Percentiles rank a stretch among this genome's conserved stretches.
Conservation (phyloP, 2,888 invertebrate species). For the Lasiommata megera region DNA sequence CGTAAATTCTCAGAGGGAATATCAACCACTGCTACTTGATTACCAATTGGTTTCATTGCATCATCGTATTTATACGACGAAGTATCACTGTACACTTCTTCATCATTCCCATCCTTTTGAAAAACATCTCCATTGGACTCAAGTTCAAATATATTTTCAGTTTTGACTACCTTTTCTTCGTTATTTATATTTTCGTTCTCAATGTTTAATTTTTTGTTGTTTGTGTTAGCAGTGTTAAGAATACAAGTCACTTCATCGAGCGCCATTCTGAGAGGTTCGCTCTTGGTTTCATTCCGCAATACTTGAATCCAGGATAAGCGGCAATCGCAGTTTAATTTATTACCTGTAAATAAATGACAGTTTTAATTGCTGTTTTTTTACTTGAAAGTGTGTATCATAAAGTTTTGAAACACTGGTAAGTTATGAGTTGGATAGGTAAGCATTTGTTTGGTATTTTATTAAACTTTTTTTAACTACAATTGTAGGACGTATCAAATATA, state of each 20-base stretch:
- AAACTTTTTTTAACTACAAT: no score
- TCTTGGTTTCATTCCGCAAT: constrained; percentile 87
- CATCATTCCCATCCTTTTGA: constrained; percentile 49
- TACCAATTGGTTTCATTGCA: constrained; percentile 47
- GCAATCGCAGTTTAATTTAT: constrained; percentile 90
- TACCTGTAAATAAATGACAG: constrained; percentile 79
- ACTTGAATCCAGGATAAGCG: constrained; percentile 89
- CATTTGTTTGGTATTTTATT: no score
- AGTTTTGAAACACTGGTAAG: no score
- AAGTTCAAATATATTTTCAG: constrained; percentile 49
- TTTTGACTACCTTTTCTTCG: constrained; percentile 39
- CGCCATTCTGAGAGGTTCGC: constrained; percentile 83
- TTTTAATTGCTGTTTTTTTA: not conserved
- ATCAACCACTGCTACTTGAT: constrained; percentile 56
- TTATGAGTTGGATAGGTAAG: no score
- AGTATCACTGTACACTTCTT: constrained; percentile 47
- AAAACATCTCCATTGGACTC: constrained; percentile 45
- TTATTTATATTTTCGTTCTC: constrained; percentile 26
- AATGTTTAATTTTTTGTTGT: constrained; percentile 36
- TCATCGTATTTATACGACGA: constrained; percentile 52
- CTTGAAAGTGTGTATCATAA: no score
- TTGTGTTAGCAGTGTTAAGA: constrained; percentile 36
- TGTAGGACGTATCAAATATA: no score
- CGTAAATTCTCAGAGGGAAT: constrained; percentile 56
- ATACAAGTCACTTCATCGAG: constrained; percentile 86